A percentile compares a stretch with the other conserved stretches of the same genome.
These are phyloP conservation scores for Drepanosiphum platanoidis DNA, from an alignment of 2,888 invertebrate species.

Conservation along the genomic window DNA sequence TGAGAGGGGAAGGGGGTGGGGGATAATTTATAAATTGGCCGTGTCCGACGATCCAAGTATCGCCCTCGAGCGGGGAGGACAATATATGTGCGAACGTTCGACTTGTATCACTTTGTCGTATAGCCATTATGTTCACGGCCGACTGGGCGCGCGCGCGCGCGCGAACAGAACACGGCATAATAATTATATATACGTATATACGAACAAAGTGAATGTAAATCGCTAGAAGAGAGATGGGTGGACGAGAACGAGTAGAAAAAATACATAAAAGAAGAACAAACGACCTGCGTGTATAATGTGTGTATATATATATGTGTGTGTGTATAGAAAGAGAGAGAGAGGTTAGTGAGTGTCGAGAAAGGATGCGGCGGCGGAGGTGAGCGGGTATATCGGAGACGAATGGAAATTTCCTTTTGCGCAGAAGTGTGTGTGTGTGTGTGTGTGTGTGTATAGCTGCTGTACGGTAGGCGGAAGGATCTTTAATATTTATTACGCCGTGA, in stretches of 20 bases:
- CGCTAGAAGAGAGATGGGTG: background rate
- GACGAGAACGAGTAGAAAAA: background rate
- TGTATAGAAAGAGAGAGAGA: no score
- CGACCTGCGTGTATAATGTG: background rate
- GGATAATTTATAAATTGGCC: no score
- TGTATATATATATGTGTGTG: no score
- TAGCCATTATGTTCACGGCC: background rate
- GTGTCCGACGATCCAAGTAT: no score
- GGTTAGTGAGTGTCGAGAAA: background rate
- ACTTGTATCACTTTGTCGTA: background rate
- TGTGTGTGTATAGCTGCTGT: background rate
- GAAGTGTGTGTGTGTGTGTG: background rate
- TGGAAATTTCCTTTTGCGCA: slow-evolving; percentile 15
- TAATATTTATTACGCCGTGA: slow-evolving; percentile 43
- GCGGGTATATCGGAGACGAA: slow-evolving; percentile 12
- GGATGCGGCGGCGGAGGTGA: background rate
- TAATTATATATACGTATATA: no score
- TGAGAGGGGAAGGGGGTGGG: background rate
- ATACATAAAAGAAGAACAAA: slow-evolving; percentile 26
- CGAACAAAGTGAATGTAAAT: background rate
- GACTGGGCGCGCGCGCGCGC: background rate
- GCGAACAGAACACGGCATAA: background rate
- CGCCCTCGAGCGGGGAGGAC: no score
- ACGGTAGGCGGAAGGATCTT: background rate
- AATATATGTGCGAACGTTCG: background rate